Evolutionary conservation across 1,140 invertebrate species (phyloP).

Genomic region (Brachionus calyciflorus): DNA sequence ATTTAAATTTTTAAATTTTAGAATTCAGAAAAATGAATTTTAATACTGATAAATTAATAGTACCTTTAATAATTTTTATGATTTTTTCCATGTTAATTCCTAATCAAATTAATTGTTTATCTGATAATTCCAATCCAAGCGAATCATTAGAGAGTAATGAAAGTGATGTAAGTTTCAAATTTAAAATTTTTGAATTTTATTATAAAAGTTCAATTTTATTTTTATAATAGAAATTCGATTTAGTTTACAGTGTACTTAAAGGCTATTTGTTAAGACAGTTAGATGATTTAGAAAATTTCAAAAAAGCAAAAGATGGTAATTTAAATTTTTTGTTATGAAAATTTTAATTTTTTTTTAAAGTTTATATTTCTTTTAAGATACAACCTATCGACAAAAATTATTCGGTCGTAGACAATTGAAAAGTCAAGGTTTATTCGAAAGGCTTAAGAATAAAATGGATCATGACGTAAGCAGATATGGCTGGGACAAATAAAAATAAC

Average conservation of each 20-base stretch:
- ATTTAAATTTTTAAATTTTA: too few relatives aligned
- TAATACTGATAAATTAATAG: too few relatives aligned
- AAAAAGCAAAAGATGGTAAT: background rate
- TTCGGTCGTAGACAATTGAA: slow-evolving; percentile 18
- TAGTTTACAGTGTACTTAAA: background rate
- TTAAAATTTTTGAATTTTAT: background rate
- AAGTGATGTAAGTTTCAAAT: background rate
- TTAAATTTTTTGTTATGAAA: background rate
- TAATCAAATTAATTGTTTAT: too few relatives aligned
- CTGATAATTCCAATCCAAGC: too few relatives aligned
- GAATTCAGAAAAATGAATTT: too few relatives aligned
- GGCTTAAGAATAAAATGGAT: slow-evolving; percentile 25
- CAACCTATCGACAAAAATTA: background rate
- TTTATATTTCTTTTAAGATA: background rate
- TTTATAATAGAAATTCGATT: background rate
- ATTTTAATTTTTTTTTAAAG: background rate
- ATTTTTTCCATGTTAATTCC: too few relatives aligned
- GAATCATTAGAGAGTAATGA: too few relatives aligned
- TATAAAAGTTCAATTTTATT: background rate
- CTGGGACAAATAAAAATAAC: slow-evolving; percentile 20
- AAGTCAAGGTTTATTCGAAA: slow-evolving; percentile 26
- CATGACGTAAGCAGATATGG: slow-evolving; percentile 30
- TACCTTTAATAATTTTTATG: too few relatives aligned
- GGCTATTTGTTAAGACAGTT: slow-evolving; percentile 15
- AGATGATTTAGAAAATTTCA: background rate